A percentile compares a stretch with the other conserved stretches of the same genome.
Evolutionary conservation across 2,888 invertebrate species (phyloP).

Genomic region (Leucophenga maculata): DNA sequence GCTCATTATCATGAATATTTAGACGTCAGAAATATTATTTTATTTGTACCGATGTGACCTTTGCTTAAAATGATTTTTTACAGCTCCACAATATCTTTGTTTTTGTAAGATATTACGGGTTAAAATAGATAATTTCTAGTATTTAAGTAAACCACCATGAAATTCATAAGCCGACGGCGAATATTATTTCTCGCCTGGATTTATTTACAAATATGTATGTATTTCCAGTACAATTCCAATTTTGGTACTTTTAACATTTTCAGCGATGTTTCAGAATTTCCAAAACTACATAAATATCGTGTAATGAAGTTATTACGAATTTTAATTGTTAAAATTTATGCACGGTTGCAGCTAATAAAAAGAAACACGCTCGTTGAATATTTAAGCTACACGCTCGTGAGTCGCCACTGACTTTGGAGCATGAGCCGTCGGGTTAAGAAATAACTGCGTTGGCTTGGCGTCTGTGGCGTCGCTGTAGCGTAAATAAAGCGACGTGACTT

Average conservation of each 20-base stretch:
- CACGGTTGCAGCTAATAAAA: constrained; percentile 56
- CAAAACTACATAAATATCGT: constrained; percentile 36
- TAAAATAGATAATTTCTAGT: too few relatives aligned
- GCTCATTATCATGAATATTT: too few relatives aligned
- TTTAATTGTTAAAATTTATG: constrained; percentile 67
- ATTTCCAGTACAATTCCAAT: background rate
- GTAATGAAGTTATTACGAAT: constrained; percentile 68
- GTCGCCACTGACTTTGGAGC: constrained; percentile 21
- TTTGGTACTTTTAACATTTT: too few relatives aligned
- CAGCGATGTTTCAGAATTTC: too few relatives aligned
- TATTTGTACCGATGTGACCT: too few relatives aligned
- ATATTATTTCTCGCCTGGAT: background rate
- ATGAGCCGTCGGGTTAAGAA: background rate
- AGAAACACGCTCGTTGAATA: constrained; percentile 65
- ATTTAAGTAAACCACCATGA: too few relatives aligned
- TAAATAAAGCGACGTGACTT: constrained; percentile 64
- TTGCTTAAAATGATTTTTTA: too few relatives aligned
- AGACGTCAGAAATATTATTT: too few relatives aligned
- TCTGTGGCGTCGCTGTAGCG: constrained; percentile 47
- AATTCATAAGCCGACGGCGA: background rate
- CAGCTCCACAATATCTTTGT: too few relatives aligned
- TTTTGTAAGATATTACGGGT: too few relatives aligned
- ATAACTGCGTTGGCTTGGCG: constrained; percentile 6
- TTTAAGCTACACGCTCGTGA: constrained; percentile 48
- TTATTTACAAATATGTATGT: constrained; percentile 1